Base-by-base conservation (phyloP, 1,140 invertebrate species). In the Drosophila kepulauana region DNA sequence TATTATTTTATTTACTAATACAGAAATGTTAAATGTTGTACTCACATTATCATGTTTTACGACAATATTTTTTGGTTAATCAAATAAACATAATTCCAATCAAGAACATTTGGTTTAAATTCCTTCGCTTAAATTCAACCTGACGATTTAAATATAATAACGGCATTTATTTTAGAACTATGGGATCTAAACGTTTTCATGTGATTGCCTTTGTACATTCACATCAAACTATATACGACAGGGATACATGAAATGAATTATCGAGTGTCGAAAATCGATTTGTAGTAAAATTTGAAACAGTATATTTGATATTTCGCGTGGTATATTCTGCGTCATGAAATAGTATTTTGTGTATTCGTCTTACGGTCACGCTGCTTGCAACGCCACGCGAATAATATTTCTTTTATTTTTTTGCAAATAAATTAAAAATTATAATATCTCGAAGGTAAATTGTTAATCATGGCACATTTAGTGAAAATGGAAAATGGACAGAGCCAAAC, bases 401-500 rank as follows among this genome's bases (percentile, higher is more conserved):
- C 66, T 15, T 74, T 61, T 62, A 75, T 49, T 70, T 70, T 57
- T 74, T 56, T 30, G 66, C 66, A 43, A 35, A 57, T 45, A 75
- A 75, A 57, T 63, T 51, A 45, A 43, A 66, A 25, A 66, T 66
- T 49, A 13, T 16, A 1, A 28, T 16, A 5, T 8, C 10, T 10
- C 2, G 4, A 66, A 13, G 16, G 45, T 13, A 49, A 13, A 51
- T 66, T 52, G 16, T 45, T 8, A 6, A 81, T 73, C 38, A 92
- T 92, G 92, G 76, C 91, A 35, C 80, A 91, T 57, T 70, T 91
- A 61, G 91, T 92, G 30, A 93, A 90, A 92, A 95, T 95, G 94
- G 94, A 94, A 63, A 95, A 96, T 79, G 94, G 94, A 52, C 96
- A 96, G 95, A 94, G 94, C 88, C 94, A 95, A 73, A 94, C 94